phyloP scores from a whole-genome alignment of 2,797 vertebrate genomes.

The Gymnopithys bicolor region DNA sequence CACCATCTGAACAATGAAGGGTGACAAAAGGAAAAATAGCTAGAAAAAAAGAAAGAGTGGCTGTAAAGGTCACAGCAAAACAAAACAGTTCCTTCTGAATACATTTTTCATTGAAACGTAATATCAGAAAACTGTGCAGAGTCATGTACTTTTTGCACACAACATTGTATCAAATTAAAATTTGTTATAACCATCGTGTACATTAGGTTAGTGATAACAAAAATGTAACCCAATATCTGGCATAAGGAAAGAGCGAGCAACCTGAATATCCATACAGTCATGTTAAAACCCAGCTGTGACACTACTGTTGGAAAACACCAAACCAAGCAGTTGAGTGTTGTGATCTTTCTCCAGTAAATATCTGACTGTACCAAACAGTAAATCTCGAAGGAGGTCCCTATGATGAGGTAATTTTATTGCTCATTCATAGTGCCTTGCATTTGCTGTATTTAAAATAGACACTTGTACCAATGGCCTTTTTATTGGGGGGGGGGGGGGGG shows the following conservation, averaged over 20 bases:
- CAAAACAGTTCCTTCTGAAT: constrained; percentile 59
- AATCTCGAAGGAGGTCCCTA: constrained; percentile 68
- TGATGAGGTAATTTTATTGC: constrained; percentile 73
- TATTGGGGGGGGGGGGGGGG: constrained; percentile 54
- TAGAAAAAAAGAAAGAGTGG: constrained; percentile 12
- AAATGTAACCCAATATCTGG: constrained; percentile 79
- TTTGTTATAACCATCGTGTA: constrained; percentile 74
- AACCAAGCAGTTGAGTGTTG: constrained; percentile 39
- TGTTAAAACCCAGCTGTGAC: constrained; percentile 56
- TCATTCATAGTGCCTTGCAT: constrained; percentile 74
- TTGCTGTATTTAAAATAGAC: constrained; percentile 80
- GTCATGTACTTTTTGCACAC: constrained; percentile 70
- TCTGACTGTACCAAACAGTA: constrained; percentile 59
- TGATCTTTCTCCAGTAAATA: constrained; percentile 59
- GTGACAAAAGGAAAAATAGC: neutral
- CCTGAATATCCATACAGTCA: constrained; percentile 56
- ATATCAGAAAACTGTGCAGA: constrained; percentile 60
- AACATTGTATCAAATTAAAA: constrained; percentile 79
- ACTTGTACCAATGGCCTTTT: constrained; percentile 79
- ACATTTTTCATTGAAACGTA: constrained; percentile 66
- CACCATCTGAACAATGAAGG: neutral
- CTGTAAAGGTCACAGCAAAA: constrained; percentile 67
- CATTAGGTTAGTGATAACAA: constrained; percentile 74
- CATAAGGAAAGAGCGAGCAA: constrained; percentile 68
- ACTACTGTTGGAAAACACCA: constrained; percentile 61